Evolutionary conservation across 37 sponge, comb jelly and placozoan species (phyloP).

Genomic region (Agelas oroides): DNA sequence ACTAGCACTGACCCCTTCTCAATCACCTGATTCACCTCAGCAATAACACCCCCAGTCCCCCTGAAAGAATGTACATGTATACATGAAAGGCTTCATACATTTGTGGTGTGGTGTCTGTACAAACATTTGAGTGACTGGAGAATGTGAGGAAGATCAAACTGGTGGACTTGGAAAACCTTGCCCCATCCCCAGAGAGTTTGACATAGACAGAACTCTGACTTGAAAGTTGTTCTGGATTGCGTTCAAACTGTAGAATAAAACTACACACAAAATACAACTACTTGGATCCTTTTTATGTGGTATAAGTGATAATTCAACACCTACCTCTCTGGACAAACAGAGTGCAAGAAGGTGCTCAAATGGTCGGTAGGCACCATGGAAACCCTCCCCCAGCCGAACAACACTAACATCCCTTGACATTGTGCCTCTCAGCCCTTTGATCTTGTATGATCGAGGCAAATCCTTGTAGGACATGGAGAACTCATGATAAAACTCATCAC

Average conservation of each 20-base stretch:
- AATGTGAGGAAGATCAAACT: conserved; percentile 20
- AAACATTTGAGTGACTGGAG: background rate
- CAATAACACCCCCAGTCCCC: background rate
- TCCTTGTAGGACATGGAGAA: background rate
- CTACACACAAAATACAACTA: no score
- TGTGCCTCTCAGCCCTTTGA: background rate
- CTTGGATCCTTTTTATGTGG: no score
- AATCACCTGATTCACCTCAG: background rate
- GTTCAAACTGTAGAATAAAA: background rate
- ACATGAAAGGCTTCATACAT: no score
- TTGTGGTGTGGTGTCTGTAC: no score
- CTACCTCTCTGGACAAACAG: background rate
- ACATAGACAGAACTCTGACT: background rate
- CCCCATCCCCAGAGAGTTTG: conserved; percentile 40
- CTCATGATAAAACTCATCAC: conserved; percentile 31
- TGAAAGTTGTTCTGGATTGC: no score
- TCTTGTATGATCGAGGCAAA: conserved; percentile 1
- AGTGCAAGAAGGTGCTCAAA: background rate
- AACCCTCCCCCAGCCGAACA: background rate
- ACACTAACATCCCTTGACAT: background rate
- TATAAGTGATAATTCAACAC: no score
- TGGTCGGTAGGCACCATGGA: conserved; percentile 1
- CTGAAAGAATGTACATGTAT: no score
- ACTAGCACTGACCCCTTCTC: background rate
- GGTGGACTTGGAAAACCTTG: conserved; percentile 14